phyloP scores from a whole-genome alignment of 2,797 vertebrate species.

The Tarsius wallacei region DNA sequence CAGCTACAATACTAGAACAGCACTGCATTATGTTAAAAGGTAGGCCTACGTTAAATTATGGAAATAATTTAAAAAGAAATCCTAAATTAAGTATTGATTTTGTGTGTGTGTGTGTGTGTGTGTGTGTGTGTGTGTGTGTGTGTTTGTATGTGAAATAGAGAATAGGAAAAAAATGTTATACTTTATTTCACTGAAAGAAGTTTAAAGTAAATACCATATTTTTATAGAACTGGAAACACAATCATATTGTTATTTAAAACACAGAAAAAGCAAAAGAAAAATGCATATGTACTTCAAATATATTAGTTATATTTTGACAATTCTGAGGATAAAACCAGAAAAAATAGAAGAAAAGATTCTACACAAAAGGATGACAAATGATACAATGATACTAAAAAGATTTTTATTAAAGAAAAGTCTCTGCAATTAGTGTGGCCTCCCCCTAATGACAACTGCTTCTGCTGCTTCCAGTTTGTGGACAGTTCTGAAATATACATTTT shows the following conservation, averaged over 20 bases:
- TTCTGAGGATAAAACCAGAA: conserved; percentile 48
- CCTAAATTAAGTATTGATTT: neutral
- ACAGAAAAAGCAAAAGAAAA: conserved; percentile 21
- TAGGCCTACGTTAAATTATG: neutral
- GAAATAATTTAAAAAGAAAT: conserved; percentile 35
- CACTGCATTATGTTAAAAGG: neutral
- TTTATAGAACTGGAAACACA: conserved; percentile 35
- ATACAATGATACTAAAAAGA: conserved; percentile 44
- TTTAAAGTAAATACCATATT: conserved; percentile 55
- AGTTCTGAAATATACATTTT: conserved; percentile 53
- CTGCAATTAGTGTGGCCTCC: neutral
- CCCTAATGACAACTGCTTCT: conserved; percentile 23
- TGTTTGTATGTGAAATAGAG: neutral
- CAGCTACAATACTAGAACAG: neutral
- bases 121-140: neutral
- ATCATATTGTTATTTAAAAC: conserved; percentile 42
- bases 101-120: neutral
- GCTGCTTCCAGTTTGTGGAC: conserved; percentile 7
- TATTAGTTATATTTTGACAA: conserved; percentile 53
- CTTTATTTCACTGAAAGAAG: conserved; percentile 47
- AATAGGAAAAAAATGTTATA: neutral
- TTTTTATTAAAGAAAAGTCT: conserved; percentile 54
- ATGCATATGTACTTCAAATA: conserved; percentile 36
- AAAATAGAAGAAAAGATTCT: conserved; percentile 6
- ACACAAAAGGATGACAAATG: conserved; percentile 23